These are phyloP conservation scores for Argya squamiceps DNA, from an alignment of 2,797 vertebrate species.

Conservation along the genomic window DNA sequence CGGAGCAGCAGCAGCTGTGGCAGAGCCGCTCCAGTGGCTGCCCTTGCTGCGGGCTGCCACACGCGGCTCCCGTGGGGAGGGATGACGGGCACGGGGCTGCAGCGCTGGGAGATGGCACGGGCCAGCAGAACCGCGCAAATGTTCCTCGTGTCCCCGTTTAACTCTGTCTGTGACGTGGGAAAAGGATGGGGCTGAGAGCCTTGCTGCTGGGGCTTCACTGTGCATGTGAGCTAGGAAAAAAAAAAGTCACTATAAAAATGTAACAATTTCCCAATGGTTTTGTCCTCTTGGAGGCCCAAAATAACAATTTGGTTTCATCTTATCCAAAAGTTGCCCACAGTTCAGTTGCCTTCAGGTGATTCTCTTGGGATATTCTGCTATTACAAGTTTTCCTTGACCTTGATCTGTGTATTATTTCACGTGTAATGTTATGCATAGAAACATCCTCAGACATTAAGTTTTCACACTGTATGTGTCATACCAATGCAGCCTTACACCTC, in stretches of 20 bases:
- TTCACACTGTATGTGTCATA: fast-evolving
- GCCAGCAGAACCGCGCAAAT: fast-evolving
- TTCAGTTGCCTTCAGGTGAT: not conserved
- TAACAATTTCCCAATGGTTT: not conserved
- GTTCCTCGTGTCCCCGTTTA: fast-evolving
- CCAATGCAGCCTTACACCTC: too few relatives aligned
- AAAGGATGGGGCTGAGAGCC: not conserved
- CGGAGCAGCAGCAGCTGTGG: not conserved
- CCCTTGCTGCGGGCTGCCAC: not conserved
- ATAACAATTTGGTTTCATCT: not conserved
- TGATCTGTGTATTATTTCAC: fast-evolving
- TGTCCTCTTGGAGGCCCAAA: not conserved
- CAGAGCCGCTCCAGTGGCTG: fast-evolving
- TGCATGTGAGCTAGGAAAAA: fast-evolving
- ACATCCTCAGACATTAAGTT: not conserved
- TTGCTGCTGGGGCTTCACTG: not conserved
- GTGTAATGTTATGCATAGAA: not conserved
- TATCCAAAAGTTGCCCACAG: not conserved
- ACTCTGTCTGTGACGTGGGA: fast-evolving
- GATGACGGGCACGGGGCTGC: fast-evolving
- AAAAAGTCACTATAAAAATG: not conserved
- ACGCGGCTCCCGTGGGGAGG: fast-evolving
- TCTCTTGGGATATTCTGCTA: not conserved
- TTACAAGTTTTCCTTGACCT: not conserved
- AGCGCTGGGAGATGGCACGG: fast-evolving